Evolutionary conservation across 2,888 invertebrate genomes (phyloP), one percentile per base, ranked within the genome.

Genomic region (Eristalinus aeneus): DNA sequence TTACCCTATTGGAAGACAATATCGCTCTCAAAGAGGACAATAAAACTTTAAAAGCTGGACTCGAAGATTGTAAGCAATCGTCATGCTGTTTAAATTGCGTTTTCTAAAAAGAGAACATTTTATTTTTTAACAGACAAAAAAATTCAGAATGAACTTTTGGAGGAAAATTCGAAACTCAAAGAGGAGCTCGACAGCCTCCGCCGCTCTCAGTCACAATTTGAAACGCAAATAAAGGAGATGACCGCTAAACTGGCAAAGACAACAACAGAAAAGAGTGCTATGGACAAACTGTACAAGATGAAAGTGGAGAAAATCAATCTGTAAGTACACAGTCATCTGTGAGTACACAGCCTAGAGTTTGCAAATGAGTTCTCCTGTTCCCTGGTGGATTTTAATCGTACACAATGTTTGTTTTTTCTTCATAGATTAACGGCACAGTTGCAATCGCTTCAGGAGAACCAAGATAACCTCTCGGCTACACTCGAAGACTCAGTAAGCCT

Each of bases 11-110:
- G 0, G 92, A 92, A 88, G 92, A 92, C 58, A 92, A 92, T 74
- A 92, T 92, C 77, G 91, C 92, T 0, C 78, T 92, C 0, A 92
- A 92, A 80, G 92, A 92, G 82, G 92, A 92, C 88, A 92, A 92
- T 71, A 91, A 92, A 79, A 89, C 90, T 2, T 88, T 92, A 2
- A 91, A 91, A 72, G 79, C 90, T n/a, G 90, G 92, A 88, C 90
- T 92, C 60, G 91, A 91, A 69, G 90, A 91, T n/a, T 90, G 92
- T 92, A 89, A 89, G 90, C 90, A 11, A 53, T 20, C 10, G 32
- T 27, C 0, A n/a, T 76, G 16, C 11, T 12, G 1, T 65, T 53
- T 36, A 10, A 6, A n/a, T 58, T 46, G 46, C n/a, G 11, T 11
- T 11, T 39, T 60, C 34, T 31, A 22, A 16, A 11, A n/a, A n/a